Evolutionary conservation across 1,140 invertebrate genomes (phyloP).

Genomic region (Macrobrachium rosenbergii): DNA sequence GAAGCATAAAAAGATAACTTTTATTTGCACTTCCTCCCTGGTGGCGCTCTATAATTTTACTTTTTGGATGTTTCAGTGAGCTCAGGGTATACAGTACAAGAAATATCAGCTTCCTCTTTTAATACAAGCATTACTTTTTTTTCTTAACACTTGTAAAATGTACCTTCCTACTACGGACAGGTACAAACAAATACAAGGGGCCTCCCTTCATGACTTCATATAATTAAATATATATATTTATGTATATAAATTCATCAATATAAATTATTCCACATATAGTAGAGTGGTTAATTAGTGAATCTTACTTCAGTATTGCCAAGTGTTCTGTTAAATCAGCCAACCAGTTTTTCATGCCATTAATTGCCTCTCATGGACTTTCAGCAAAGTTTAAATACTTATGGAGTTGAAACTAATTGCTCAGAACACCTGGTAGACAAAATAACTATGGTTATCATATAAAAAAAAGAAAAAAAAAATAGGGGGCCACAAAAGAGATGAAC

Average conservation of each 20-base stretch:
- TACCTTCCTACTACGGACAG: slow-evolving; percentile 25
- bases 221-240: neutral
- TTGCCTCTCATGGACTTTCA: too few relatives aligned
- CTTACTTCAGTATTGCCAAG: slow-evolving; percentile 17
- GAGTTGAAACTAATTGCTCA: neutral
- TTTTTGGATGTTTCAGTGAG: slow-evolving; percentile 43
- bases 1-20: slow-evolving; percentile 55
- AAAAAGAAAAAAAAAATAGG: neutral
- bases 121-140: slow-evolving; percentile 12
- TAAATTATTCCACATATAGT: slow-evolving; percentile 41
- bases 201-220: slow-evolving; percentile 36
- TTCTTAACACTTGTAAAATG: slow-evolving; percentile 6
- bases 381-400: neutral
- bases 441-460: neutral
- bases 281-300: slow-evolving; percentile 6
- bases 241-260: slow-evolving; percentile 34
- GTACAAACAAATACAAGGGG: slow-evolving; percentile 32
- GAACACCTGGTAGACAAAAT: neutral
- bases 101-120: slow-evolving; percentile 30
- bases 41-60: slow-evolving; percentile 33
- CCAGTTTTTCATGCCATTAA: neutral
- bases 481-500: slow-evolving; percentile 36
- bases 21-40: slow-evolving; percentile 62
- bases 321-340: slow-evolving; percentile 44
- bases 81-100: slow-evolving; percentile 54